Percentiles rank a stretch among this genome's conserved stretches.
Evolutionary conservation across 1,140 invertebrate species (phyloP).

Genomic region (Bombus sibiricus): DNA sequence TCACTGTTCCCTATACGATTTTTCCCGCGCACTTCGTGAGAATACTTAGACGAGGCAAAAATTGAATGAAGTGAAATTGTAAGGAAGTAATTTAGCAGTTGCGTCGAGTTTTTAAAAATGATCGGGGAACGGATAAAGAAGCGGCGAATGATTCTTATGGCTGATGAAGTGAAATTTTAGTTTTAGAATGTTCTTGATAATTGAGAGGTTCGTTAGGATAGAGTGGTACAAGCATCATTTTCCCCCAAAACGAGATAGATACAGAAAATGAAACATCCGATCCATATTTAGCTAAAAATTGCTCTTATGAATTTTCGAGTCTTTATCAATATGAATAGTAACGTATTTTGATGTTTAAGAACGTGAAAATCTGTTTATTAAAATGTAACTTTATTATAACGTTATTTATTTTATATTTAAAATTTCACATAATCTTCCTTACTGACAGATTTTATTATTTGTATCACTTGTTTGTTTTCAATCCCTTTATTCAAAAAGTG

Average conservation of each 20-base stretch:
- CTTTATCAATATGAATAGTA: neutral
- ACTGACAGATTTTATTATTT: no score
- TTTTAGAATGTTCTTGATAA: neutral
- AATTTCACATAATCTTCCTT: neutral
- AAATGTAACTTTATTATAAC: no score
- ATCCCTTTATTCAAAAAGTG: no score
- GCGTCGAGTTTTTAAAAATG: neutral
- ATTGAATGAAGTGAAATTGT: neutral
- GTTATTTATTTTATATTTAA: neutral
- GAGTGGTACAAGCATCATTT: no score
- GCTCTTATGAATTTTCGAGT: neutral
- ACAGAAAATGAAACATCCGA: neutral
- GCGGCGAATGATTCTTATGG: no score
- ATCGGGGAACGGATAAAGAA: no score
- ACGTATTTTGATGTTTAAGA: neutral
- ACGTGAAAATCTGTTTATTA: no score
- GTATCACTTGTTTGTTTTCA: no score
- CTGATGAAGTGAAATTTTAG: neutral
- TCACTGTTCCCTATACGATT: conserved; percentile 14
- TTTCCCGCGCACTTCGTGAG: neutral
- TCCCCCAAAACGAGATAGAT: no score
- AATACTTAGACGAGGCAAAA: neutral
- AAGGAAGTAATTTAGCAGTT: neutral
- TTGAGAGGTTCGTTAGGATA: no score
- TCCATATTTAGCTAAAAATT: neutral